Evolutionary conservation across 2,113 vertebrate genomes (phyloP).

Genomic region (Spea multiplicata): DNA sequence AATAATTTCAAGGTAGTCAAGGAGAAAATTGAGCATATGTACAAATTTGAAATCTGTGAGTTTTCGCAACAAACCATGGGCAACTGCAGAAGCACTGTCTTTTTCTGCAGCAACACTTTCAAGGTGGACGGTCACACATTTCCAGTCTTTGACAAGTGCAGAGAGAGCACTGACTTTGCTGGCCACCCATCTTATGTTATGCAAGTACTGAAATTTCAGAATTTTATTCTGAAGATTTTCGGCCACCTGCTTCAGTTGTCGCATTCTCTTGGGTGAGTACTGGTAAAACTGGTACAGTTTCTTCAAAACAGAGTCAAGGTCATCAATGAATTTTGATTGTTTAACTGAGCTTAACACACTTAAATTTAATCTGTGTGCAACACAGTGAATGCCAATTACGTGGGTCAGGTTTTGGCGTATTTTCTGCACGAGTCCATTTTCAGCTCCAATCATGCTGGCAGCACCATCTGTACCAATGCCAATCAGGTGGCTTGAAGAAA

Average conservation of each 20-base stretch:
- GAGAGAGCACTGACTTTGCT: not conserved
- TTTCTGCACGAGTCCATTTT: constrained; percentile 6
- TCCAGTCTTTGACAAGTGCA: not conserved
- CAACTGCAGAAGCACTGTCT: not conserved
- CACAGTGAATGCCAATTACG: not conserved
- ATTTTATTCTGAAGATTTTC: not conserved
- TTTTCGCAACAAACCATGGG: not conserved
- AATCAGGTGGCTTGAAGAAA: constrained; percentile 3
- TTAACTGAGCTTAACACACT: constrained; percentile 4
- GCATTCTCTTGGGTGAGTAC: not conserved
- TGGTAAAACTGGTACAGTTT: not conserved
- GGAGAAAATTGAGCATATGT: not conserved
- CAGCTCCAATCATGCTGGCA: constrained; percentile 10
- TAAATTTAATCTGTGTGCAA: constrained; percentile 10
- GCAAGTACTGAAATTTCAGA: not conserved
- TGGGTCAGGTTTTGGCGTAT: not conserved
- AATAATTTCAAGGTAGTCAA: not conserved
- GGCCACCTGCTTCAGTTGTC: not conserved
- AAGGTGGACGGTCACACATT: constrained; percentile 1
- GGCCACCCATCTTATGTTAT: not conserved
- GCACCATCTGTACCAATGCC: constrained; percentile 1
- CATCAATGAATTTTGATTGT: not conserved
- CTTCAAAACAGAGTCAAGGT: not conserved
- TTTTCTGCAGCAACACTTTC: constrained; percentile 1
- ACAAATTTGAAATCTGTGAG: not conserved